Evolutionary conservation across 2,797 vertebrate species (phyloP).

Genomic region (Salmo trutta): DNA sequence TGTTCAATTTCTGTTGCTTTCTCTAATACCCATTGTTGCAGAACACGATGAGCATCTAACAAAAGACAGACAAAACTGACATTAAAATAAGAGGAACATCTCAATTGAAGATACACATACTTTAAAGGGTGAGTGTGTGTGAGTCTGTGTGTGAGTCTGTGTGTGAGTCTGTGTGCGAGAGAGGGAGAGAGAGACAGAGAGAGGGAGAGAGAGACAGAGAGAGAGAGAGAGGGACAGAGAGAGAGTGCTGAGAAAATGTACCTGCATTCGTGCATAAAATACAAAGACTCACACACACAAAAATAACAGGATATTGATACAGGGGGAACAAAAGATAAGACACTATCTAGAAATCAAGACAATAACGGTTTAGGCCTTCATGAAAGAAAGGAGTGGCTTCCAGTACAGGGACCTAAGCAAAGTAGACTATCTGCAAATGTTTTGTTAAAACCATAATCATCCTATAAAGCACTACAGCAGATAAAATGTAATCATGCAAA

Average conservation of each 20-base stretch:
- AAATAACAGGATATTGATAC: neutral
- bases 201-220: neutral
- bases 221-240: slow-evolving; percentile 8
- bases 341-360: neutral
- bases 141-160: neutral
- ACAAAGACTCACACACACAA: neutral
- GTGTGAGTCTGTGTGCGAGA: neutral
- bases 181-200: too few relatives aligned
- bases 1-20: slow-evolving; percentile 8
- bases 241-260: neutral
- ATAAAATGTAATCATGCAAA: too few relatives aligned
- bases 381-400: too few relatives aligned
- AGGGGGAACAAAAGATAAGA: neutral
- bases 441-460: too few relatives aligned
- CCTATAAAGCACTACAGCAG: too few relatives aligned
- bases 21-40: slow-evolving; percentile 3
- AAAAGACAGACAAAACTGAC: neutral
- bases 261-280: neutral
- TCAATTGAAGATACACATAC: neutral
- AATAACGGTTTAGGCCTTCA: too few relatives aligned
- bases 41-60: neutral
- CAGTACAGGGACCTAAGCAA: too few relatives aligned
- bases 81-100: neutral
- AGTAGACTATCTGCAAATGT: too few relatives aligned
- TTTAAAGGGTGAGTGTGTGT: neutral